Evolutionary conservation across 2,797 vertebrate species (phyloP).

Genomic region (Echeneis naucrates): DNA sequence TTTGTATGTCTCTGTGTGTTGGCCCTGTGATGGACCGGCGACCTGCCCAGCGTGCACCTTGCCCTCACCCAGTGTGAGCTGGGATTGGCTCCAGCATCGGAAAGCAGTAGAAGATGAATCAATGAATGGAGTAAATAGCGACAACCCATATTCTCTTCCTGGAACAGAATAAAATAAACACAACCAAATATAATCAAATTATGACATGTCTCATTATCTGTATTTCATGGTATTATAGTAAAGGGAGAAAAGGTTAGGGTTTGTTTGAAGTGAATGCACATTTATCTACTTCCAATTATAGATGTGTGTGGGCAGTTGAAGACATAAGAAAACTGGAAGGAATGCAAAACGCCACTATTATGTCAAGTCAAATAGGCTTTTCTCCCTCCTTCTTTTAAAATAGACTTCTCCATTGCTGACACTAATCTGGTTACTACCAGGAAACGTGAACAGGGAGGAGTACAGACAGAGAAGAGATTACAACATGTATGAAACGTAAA

Average conservation of each 20-base stretch:
- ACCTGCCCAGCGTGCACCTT: no score
- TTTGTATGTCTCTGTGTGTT: no score
- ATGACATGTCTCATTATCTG: neutral
- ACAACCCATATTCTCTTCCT: no score
- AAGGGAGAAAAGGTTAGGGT: neutral
- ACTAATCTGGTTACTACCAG: neutral
- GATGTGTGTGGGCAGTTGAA: neutral
- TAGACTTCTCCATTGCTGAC: neutral
- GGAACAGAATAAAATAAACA: no score
- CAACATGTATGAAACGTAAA: neutral
- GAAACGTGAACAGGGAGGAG: neutral
- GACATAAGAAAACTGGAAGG: neutral
- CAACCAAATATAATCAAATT: neutral
- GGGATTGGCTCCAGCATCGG: no score
- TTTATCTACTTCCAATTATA: neutral
- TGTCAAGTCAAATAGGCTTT: neutral
- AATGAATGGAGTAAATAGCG: no score
- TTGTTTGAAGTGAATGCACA: no score
- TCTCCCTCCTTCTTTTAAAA: neutral
- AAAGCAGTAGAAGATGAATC: no score
- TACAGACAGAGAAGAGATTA: neutral
- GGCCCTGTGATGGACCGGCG: no score
- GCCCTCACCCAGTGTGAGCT: no score
- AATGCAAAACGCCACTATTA: neutral
- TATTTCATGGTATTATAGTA: neutral